Evolutionary conservation across 2,888 invertebrate genomes (phyloP).

Genomic region (Tipula confusa): DNA sequence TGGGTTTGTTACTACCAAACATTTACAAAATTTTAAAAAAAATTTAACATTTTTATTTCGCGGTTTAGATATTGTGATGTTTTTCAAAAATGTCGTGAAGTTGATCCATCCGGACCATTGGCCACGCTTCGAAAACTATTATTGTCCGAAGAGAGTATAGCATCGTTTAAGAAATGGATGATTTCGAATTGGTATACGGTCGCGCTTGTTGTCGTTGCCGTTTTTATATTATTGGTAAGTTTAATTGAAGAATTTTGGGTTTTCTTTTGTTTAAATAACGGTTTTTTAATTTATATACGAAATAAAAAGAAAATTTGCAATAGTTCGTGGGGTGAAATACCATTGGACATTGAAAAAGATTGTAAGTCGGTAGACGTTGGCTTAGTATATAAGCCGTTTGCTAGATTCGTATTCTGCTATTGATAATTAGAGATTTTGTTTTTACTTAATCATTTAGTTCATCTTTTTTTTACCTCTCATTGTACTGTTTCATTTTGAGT

Average conservation of each 20-base stretch:
- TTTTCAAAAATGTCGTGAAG: conserved; percentile 77
- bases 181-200: conserved; percentile 89
- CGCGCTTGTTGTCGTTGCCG: conserved; percentile 66
- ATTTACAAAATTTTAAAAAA: background rate
- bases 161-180: conserved; percentile 82
- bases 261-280: background rate
- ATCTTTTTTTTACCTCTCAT: too few relatives aligned
- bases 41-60: background rate
- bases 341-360: conserved; percentile 1
- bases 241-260: background rate
- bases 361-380: background rate
- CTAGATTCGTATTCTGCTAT: too few relatives aligned
- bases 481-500: too few relatives aligned
- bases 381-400: background rate
- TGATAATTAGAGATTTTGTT: too few relatives aligned
- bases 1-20: conserved; percentile 52
- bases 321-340: background rate
- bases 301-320: background rate
- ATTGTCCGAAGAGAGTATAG: conserved; percentile 84
- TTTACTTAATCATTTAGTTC: too few relatives aligned
- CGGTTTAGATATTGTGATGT: conserved; percentile 59
- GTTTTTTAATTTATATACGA: background rate
- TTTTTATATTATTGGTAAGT: conserved; percentile 78
- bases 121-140: conserved; percentile 82
- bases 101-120: conserved; percentile 88